Conservation (phyloP, 2,797 vertebrate genomes). For the Geotrypetes seraphini region DNA sequence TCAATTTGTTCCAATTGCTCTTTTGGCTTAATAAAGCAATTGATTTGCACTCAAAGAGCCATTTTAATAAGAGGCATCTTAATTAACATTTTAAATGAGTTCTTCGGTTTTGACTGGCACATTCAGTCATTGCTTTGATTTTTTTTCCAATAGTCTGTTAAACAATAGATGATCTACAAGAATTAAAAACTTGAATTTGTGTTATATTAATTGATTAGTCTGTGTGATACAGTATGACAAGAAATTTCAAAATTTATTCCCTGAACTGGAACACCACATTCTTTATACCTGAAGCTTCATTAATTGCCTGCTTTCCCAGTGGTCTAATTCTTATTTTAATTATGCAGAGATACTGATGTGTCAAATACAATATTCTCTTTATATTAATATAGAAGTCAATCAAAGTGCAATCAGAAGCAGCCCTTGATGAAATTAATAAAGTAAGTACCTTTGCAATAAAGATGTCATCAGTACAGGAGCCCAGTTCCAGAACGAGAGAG, state of each 20-base stretch:
- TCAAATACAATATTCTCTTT: constrained; percentile 6
- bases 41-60: constrained; percentile 72
- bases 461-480: too few relatives aligned
- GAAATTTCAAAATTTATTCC: neutral
- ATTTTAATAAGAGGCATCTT: constrained; percentile 72
- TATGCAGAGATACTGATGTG: constrained; percentile 9
- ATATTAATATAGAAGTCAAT: constrained; percentile 4
- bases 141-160: constrained; percentile 32
- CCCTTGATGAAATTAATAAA: constrained; percentile 4
- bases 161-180: constrained; percentile 3
- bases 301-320: constrained; percentile 3
- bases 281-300: constrained; percentile 5
- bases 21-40: constrained; percentile 70
- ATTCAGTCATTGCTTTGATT: constrained; percentile 66
- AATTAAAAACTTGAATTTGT: constrained; percentile 21
- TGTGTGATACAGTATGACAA: constrained; percentile 1
- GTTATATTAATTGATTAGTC: constrained; percentile 2
- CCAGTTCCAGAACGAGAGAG: too few relatives aligned
- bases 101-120: constrained; percentile 56
- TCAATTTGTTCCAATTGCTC: constrained; percentile 61
- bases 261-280: neutral
- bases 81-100: constrained; percentile 65
- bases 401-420: constrained; percentile 3
- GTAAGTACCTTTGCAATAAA: too few relatives aligned
- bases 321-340: constrained; percentile 17